These are phyloP conservation scores for Hiodon tergisus DNA, from an alignment of 2,113 vertebrate species.

Conservation along the genomic window DNA sequence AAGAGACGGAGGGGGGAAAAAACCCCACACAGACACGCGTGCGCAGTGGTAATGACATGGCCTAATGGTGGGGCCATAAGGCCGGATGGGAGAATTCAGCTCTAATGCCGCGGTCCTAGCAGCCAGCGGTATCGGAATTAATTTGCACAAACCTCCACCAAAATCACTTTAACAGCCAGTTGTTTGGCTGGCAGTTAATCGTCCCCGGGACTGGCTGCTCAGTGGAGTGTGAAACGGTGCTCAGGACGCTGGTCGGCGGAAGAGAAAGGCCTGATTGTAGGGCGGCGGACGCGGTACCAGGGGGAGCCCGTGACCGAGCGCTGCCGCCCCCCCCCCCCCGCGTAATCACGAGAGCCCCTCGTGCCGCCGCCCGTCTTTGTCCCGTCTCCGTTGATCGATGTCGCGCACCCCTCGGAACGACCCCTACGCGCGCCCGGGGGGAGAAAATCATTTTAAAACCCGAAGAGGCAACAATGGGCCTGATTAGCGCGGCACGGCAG, in stretches of 20 bases:
- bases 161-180: too few species aligned
- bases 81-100: too few species aligned
- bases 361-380: not conserved
- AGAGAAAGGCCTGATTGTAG: not conserved
- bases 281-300: constrained; percentile 38
- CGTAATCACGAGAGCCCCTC: not conserved
- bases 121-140: too few species aligned
- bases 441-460: not conserved
- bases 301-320: constrained; percentile 45
- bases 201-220: not conserved
- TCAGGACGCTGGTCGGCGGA: too few species aligned
- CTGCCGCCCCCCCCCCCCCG: constrained; percentile 12
- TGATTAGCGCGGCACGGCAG: not conserved
- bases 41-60: too few species aligned
- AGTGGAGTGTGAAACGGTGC: not conserved
- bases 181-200: too few species aligned
- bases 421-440: too few species aligned
- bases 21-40: too few species aligned
- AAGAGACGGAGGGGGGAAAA: too few species aligned
- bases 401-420: not conserved
- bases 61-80: too few species aligned
- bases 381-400: not conserved
- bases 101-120: too few species aligned
- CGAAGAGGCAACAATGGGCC: constrained; percentile 5
- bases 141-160: too few species aligned